These are phyloP conservation scores for Molossus alvarezi DNA, from an alignment of 2,797 vertebrate species.

Conservation along the genomic window DNA sequence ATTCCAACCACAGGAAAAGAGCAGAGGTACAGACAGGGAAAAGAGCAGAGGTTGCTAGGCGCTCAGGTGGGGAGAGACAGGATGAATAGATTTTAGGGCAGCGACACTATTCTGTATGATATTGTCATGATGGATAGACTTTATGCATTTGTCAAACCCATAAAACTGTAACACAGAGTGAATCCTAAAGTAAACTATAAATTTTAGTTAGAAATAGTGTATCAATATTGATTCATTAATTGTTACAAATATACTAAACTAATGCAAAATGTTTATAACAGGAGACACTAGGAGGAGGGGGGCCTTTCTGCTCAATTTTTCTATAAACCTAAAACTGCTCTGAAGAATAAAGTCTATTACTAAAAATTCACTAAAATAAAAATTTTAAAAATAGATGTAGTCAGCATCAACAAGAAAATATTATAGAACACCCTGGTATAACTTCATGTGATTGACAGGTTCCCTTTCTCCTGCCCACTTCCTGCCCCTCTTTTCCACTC, in stretches of 20 bases:
- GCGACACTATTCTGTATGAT: not conserved
- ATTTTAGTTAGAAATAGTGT: not conserved
- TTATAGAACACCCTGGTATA: not conserved
- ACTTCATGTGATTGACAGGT: not conserved
- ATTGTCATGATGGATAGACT: not conserved
- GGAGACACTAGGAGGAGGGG: not conserved
- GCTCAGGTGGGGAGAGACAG: not conserved
- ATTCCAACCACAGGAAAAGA: not conserved
- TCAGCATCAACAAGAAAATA: not conserved
- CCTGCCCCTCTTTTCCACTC: not conserved
- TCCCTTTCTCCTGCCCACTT: not conserved
- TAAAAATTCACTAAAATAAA: slow-evolving; percentile 17
- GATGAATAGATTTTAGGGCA: not conserved
- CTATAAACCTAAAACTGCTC: slow-evolving; percentile 17
- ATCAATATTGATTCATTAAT: not conserved
- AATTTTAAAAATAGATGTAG: not conserved
- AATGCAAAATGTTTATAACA: not conserved
- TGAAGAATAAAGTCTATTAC: slow-evolving; percentile 7
- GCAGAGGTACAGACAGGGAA: not conserved
- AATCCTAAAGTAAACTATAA: not conserved
- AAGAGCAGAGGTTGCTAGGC: not conserved
- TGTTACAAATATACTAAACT: not conserved
- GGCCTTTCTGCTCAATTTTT: not conserved
- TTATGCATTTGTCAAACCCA: not conserved
- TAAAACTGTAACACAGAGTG: not conserved